phyloP scores from a whole-genome alignment of 2,113 vertebrate genomes.

The Tragulus kanchil region DNA sequence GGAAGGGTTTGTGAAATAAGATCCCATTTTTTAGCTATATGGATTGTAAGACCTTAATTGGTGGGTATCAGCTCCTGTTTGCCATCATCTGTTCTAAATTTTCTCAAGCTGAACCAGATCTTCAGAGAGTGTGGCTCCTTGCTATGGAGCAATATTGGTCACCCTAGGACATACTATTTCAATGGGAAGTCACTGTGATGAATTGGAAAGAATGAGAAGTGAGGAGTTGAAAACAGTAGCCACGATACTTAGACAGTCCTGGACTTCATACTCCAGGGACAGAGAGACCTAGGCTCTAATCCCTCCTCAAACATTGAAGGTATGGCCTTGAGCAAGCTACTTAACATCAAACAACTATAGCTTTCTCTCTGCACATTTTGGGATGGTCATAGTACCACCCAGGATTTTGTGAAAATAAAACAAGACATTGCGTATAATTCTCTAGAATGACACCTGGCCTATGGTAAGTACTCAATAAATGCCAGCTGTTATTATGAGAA shows the following conservation, averaged over 20 bases:
- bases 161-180: neutral
- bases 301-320: neutral
- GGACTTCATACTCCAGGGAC: neutral
- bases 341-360: neutral
- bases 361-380: neutral
- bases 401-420: conserved; percentile 53
- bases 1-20: neutral
- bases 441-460: neutral
- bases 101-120: neutral
- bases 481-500: conserved; percentile 46
- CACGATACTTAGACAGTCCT: neutral
- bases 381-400: neutral
- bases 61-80: neutral
- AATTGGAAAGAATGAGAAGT: neutral
- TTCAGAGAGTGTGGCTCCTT: neutral
- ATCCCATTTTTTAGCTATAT: neutral
- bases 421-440: neutral
- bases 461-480: conserved; percentile 36
- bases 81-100: conserved; percentile 19
- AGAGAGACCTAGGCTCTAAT: neutral
- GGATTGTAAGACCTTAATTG: neutral
- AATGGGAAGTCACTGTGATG: neutral
- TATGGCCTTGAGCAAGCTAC: neutral
- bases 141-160: neutral
- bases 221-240: neutral